Conservation (phyloP, 1,140 invertebrate species). For the Procambarus clarkii region DNA sequence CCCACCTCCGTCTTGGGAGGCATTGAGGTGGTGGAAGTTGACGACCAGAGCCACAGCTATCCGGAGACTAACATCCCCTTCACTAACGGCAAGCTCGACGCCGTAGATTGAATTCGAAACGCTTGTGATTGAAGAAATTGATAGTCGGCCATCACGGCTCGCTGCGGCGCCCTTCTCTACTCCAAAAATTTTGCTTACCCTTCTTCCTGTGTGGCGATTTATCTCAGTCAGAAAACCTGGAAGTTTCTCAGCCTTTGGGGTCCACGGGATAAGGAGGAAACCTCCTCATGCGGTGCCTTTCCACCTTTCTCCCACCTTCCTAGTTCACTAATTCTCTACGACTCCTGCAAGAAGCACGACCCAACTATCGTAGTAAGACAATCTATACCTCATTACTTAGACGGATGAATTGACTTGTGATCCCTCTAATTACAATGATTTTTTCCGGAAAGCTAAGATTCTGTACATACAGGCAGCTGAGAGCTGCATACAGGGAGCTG, state of each 20-base stretch:
- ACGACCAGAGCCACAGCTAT: conserved; percentile 19
- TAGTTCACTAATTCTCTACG: not conserved
- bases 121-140: not conserved
- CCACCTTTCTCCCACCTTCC: not conserved
- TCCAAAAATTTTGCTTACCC: too few species aligned
- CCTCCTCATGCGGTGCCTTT: not conserved
- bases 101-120: conserved; percentile 21
- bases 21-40: conserved; percentile 51
- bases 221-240: not conserved
- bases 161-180: not conserved
- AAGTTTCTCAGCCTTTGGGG: too few species aligned
- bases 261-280: too few species aligned
- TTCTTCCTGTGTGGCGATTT: not conserved
- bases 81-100: conserved; percentile 36
- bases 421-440: too few species aligned
- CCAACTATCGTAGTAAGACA: too few species aligned
- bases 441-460: too few species aligned
- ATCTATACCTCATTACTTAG: too few species aligned
- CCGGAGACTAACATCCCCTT: not conserved
- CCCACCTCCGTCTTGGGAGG: conserved; percentile 2
- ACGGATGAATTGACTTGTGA: too few species aligned
- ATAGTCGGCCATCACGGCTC: not conserved
- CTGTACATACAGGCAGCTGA: too few species aligned
- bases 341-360: too few species aligned
- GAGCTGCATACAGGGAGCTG: too few species aligned